Percentiles rank a stretch among this genome's conserved stretches.
Conservation (phyloP, 1,140 invertebrate genomes). For the Dufourea novaeangliae region DNA sequence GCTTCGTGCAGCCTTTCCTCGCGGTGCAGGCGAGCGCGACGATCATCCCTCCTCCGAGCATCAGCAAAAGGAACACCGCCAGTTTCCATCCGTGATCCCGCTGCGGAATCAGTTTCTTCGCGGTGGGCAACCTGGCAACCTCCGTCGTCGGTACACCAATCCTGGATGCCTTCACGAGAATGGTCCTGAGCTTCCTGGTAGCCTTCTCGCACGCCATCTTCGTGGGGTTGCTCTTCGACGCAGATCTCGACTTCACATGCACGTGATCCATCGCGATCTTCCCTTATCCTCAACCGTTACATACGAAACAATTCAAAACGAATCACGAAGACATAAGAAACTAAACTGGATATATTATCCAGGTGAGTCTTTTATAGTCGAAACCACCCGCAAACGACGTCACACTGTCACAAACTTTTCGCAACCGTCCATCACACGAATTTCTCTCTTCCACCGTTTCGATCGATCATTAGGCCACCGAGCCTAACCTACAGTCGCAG, state of each 20-base stretch:
- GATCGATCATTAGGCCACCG: background rate
- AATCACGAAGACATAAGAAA: too few species aligned
- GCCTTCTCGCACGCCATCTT: constrained; percentile 80
- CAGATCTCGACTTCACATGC: constrained; percentile 72
- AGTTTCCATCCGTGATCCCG: constrained; percentile 79
- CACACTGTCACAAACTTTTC: too few species aligned
- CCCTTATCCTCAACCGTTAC: too few species aligned
- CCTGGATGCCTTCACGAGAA: constrained; percentile 75
- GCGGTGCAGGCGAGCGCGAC: constrained; percentile 78
- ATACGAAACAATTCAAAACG: too few species aligned
- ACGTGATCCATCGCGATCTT: constrained; percentile 71
- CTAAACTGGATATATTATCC: too few species aligned
- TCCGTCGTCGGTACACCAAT: constrained; percentile 73
- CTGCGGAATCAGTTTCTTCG: constrained; percentile 75
- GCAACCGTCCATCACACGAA: background rate
- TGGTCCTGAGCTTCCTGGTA: constrained; percentile 72
- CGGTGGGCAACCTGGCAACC: constrained; percentile 72
- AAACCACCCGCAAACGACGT: too few species aligned
- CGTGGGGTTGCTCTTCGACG: constrained; percentile 72
- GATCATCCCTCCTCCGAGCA: constrained; percentile 77
- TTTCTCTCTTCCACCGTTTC: background rate
- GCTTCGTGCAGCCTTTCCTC: constrained; percentile 77
- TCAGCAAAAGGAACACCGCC: constrained; percentile 76
- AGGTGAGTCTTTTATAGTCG: too few species aligned
- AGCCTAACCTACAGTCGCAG: background rate